Percentiles rank a stretch among this genome's conserved stretches.
Evolutionary conservation across 2,797 vertebrate genomes (phyloP).

Genomic region (Premnoplex brunnescens): DNA sequence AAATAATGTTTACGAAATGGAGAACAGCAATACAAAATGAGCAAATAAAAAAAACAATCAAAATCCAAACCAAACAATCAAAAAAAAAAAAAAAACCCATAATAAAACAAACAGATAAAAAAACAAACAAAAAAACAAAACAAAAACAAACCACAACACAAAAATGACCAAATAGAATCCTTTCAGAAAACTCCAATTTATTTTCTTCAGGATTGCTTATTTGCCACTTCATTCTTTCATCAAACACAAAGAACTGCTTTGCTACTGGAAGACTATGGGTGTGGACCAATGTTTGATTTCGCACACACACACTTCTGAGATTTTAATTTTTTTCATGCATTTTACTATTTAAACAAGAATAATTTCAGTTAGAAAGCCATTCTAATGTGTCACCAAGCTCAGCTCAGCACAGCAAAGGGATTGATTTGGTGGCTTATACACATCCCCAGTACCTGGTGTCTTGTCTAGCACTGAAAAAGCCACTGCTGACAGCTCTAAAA

Average conservation of each 20-base stretch:
- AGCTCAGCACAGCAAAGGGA: not conserved
- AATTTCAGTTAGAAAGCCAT: not conserved
- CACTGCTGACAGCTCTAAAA: slow-evolving; percentile 23
- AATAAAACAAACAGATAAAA: not conserved
- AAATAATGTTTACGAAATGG: not conserved
- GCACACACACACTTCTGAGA: not conserved
- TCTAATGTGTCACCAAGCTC: not conserved
- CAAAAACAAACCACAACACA: not conserved
- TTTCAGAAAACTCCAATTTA: not conserved
- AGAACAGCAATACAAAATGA: not conserved
- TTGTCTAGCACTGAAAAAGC: slow-evolving; percentile 17
- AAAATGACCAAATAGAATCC: not conserved
- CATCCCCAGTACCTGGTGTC: not conserved
- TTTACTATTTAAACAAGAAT: not conserved
- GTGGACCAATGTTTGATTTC: not conserved
- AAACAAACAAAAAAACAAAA: not conserved
- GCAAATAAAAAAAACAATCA: not conserved
- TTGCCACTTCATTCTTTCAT: not conserved
- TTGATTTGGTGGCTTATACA: not conserved
- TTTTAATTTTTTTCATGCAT: not conserved
- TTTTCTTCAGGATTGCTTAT: not conserved
- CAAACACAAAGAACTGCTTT: not conserved
- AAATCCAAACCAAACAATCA: not conserved
- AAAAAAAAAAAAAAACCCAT: not conserved
- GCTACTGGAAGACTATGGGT: not conserved